Base-by-base conservation (phyloP, 2,797 vertebrate genomes). In the Sebastes variabilis region DNA sequence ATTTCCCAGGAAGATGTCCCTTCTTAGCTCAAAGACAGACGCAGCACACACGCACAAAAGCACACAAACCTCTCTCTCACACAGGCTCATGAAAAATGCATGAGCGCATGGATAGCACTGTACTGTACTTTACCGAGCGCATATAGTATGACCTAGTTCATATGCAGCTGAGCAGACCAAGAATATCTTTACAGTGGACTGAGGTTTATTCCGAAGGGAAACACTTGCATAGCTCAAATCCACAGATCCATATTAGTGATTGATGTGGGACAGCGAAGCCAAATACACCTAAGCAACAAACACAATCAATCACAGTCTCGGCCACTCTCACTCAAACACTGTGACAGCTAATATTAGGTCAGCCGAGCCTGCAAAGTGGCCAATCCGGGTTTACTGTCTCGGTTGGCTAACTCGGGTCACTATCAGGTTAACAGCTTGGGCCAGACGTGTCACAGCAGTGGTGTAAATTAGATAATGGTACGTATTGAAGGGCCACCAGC, bases 21-120 rank as follows among this genome's bases (percentile, higher is more conserved):
- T 59, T 34, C 68, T 83, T 42, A 5, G 75, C 73, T 80, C 54
- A 58, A 68, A 81, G 32, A 72, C 42, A 71, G 52, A 70, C 14
- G 66, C 67, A 34, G 27, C 66, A 25, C 34, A 64, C 76, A 68
- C 77, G 3, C 76, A 68, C 49, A 3, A 6, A 22, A 55, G 20
- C 75, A 71, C 72, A 75, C 24, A 56, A 8, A 75, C 66, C 61
- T 72, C 79, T 65, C 70, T 72, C 80, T 12, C 74, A 59, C 60
- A 46, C 75, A 74, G 56, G 27, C 80, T 89, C 80, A 87, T 94
- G 49, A 87, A 93, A 92, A 65, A 93, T 93, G 81, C 76, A 93
- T 89, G n/a, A 11, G 60, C 83, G 88, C 73, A 87, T 82, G 79
- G 78, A 83, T 60, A 58, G 68, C 67, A 60, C 20, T 11, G 58